Conservation (phyloP, 2,797 vertebrate genomes). For the Danio albolineatus region DNA sequence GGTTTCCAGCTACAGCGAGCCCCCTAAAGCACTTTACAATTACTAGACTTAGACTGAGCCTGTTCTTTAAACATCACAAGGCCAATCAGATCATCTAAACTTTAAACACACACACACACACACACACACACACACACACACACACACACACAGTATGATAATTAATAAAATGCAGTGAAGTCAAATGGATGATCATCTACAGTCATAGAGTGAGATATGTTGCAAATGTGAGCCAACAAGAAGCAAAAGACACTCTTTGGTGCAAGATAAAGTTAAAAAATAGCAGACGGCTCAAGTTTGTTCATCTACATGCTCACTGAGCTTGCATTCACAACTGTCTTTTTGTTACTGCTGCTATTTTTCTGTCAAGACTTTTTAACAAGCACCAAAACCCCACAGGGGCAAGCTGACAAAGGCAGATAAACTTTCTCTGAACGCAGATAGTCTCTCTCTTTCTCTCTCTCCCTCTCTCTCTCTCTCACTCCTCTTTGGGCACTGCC, state of each 20-base stretch:
- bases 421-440: conserved; percentile 61
- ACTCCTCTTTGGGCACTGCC: conserved; percentile 53
- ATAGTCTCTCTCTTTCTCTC: conserved; percentile 56
- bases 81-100: neutral
- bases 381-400: conserved; percentile 71
- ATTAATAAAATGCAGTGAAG: neutral
- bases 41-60: neutral
- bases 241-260: conserved; percentile 6
- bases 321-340: conserved; percentile 43
- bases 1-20: neutral
- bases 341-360: conserved; percentile 67
- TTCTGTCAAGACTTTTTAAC: conserved; percentile 80
- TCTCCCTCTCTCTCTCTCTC: conserved; percentile 60
- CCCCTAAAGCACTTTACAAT: conserved; percentile 29
- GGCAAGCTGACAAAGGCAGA: conserved; percentile 75
- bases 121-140: too few species aligned
- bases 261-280: conserved; percentile 26
- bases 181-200: neutral
- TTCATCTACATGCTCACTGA: conserved; percentile 53
- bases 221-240: neutral
- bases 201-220: neutral
- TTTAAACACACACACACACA: neutral
- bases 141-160: too few species aligned
- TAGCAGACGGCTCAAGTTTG: conserved; percentile 42
- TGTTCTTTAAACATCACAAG: conserved; percentile 21